phyloP scores from a whole-genome alignment of 2,113 vertebrate species.

The Eupsittula cactorum region DNA sequence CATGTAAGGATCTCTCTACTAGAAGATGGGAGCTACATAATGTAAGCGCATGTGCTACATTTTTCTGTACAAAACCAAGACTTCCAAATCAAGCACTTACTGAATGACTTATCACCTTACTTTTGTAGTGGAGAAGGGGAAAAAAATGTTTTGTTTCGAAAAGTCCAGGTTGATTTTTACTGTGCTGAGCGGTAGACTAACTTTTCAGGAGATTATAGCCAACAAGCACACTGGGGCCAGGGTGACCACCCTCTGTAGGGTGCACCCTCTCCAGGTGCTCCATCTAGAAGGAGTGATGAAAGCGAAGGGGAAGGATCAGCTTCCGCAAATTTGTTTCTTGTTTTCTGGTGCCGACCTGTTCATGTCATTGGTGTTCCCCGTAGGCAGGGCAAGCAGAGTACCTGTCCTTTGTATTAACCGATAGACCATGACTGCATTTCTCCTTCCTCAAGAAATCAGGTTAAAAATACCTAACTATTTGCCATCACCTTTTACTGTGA shows the following conservation, averaged over 20 bases:
- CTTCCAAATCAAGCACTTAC: not conserved
- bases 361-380: not conserved
- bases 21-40: not conserved
- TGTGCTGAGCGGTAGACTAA: not conserved
- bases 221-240: not conserved
- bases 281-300: not conserved
- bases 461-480: not conserved
- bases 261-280: not conserved
- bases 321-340: not conserved
- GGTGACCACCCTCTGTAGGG: not conserved
- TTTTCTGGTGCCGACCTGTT: not conserved
- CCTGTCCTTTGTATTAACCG: fast-evolving
- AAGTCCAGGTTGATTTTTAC: not conserved
- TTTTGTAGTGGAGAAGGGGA: not conserved
- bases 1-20: not conserved
- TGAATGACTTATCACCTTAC: not conserved
- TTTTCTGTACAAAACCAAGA: not conserved
- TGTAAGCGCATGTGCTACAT: fast-evolving
- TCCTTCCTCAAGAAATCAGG: not conserved
- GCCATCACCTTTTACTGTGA: not conserved
- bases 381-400: not conserved
- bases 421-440: no score
- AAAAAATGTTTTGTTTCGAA: not conserved
- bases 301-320: not conserved
- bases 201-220: not conserved